These are phyloP conservation scores for Rhinogobio ventralis DNA, from an alignment of 2,797 vertebrate species.

Conservation along the genomic window DNA sequence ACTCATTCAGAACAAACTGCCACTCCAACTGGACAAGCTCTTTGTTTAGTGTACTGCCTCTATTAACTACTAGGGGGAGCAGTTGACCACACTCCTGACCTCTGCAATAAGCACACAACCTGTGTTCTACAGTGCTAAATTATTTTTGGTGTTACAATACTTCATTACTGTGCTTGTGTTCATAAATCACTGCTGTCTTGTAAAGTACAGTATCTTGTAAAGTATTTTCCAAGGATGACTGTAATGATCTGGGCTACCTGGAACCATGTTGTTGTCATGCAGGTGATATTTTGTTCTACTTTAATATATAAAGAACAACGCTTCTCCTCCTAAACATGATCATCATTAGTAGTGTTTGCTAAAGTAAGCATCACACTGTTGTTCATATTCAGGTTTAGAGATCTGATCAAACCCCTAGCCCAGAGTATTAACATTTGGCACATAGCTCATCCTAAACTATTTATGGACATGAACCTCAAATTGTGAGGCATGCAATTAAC, in stretches of 20 bases:
- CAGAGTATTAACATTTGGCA: not conserved
- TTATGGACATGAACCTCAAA: no score
- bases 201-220: not conserved
- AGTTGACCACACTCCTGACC: constrained; percentile 47
- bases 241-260: not conserved
- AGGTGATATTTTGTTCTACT: not conserved
- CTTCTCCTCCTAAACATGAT: not conserved
- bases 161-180: not conserved
- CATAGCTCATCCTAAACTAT: not conserved
- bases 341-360: not conserved
- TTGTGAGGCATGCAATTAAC: not conserved
- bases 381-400: not conserved
- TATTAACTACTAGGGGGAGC: constrained; percentile 64
- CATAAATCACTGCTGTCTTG: not conserved
- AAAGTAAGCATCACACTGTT: not conserved
- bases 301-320: not conserved
- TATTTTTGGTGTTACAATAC: not conserved
- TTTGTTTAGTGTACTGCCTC: constrained; percentile 3
- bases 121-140: not conserved
- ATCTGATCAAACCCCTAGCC: not conserved
- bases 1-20: not conserved
- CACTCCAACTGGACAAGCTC: not conserved
- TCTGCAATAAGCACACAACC: not conserved
- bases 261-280: not conserved
- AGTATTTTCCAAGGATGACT: not conserved